phyloP scores from a whole-genome alignment of 2,888 invertebrate genomes.

The Drosophila subsilvestris region DNA sequence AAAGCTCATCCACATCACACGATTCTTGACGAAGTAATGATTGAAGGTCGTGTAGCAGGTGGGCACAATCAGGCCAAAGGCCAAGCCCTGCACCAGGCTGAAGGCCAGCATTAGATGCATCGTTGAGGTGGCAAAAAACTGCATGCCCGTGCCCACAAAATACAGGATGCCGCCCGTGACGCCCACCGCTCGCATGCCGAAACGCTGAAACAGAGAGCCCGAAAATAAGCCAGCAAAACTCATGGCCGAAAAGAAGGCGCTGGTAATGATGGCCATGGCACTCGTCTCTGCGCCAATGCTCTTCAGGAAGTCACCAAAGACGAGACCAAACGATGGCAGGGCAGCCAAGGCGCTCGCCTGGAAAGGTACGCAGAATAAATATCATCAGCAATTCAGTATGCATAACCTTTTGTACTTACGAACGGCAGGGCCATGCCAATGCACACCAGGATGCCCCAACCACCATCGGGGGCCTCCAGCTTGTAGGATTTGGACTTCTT shows the following conservation, averaged over 20 bases:
- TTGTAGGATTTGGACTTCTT: conserved; percentile 42
- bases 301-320: conserved; percentile 89
- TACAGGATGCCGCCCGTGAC: conserved; percentile 87
- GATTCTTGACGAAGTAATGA: conserved; percentile 88
- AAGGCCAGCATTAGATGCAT: conserved; percentile 87
- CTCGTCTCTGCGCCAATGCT: conserved; percentile 88
- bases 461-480: conserved; percentile 88
- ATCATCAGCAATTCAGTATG: not conserved
- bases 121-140: conserved; percentile 87
- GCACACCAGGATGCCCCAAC: conserved; percentile 92
- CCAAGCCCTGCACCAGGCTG: conserved; percentile 88
- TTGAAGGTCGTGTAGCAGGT: conserved; percentile 90
- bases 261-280: conserved; percentile 89
- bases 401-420: conserved; percentile 85
- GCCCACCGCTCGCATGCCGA: conserved; percentile 88
- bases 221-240: conserved; percentile 87
- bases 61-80: conserved; percentile 90
- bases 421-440: conserved; percentile 90
- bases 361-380: not conserved
- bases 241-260: conserved; percentile 86
- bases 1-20: conserved; percentile 90
- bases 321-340: conserved; percentile 88
- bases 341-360: conserved; percentile 89
- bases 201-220: conserved; percentile 88
- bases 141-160: conserved; percentile 86